Percentiles rank a stretch among this genome's conserved stretches.
These are phyloP conservation scores for Paramuricea clavata DNA, from an alignment of 92 coral and sea anemone genomes.

Conservation along the genomic window DNA sequence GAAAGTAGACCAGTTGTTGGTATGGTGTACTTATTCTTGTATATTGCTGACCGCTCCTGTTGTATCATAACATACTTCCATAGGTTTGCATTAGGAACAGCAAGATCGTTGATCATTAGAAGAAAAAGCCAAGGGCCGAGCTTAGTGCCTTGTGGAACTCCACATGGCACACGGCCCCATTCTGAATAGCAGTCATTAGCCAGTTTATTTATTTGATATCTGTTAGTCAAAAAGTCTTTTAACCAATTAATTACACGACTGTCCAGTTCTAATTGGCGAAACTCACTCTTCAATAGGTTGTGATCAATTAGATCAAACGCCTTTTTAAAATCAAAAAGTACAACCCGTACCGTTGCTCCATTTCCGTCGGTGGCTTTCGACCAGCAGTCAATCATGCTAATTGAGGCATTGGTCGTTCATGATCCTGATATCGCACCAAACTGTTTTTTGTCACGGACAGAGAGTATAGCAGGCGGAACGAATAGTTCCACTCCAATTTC, in stretches of 20 bases:
- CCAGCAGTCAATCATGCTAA: slow-evolving; percentile 5
- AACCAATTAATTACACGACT: no score
- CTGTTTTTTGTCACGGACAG: slow-evolving; percentile 35
- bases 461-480: background rate
- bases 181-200: slow-evolving; percentile 10
- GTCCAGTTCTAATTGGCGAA: no score
- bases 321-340: no score
- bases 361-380: slow-evolving; percentile 5
- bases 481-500: slow-evolving; percentile 32
- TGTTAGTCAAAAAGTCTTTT: no score
- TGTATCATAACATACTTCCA: slow-evolving; percentile 1
- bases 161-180: background rate
- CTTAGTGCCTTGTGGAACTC: no score
- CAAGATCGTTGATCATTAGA: background rate
- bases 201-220: no score
- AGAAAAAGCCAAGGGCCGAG: no score
- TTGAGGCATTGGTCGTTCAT: slow-evolving; percentile 38
- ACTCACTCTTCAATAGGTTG: no score
- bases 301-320: no score
- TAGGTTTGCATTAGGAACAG: background rate
- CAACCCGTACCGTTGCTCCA: no score
- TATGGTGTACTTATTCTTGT: background rate
- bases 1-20: background rate
- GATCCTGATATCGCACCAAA: background rate
- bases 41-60: background rate